These are phyloP conservation scores for Heliconius melpomene DNA, from an alignment of 1,140 invertebrate genomes.

Conservation along the genomic window DNA sequence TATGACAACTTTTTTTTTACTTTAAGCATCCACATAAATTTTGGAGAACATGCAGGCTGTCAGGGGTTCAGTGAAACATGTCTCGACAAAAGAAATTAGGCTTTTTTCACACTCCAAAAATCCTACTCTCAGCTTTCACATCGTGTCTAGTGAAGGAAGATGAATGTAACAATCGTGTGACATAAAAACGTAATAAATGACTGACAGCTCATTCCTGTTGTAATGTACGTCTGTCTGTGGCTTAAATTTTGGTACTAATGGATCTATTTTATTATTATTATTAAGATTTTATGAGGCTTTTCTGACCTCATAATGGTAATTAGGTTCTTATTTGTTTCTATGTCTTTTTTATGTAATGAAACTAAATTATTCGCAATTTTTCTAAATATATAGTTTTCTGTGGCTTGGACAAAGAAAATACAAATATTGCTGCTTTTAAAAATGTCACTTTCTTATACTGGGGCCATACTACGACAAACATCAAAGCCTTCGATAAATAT, in stretches of 20 bases:
- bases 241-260: neutral
- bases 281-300: neutral
- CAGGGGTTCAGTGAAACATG: slow-evolving; percentile 32
- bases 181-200: slow-evolving; percentile 26
- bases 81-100: slow-evolving; percentile 34
- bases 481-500: too few relatives aligned
- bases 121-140: slow-evolving; percentile 18
- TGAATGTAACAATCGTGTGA: slow-evolving; percentile 28
- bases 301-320: neutral
- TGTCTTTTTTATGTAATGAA: too few relatives aligned
- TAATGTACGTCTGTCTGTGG: neutral
- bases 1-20: slow-evolving; percentile 30
- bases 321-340: neutral
- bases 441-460: too few relatives aligned
- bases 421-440: too few relatives aligned
- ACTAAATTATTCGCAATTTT: too few relatives aligned
- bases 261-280: neutral
- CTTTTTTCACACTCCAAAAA: slow-evolving; percentile 32
- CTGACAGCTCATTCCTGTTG: neutral
- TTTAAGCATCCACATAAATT: slow-evolving; percentile 33
- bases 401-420: neutral
- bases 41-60: slow-evolving; percentile 29
- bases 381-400: too few relatives aligned
- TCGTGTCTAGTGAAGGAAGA: slow-evolving; percentile 33
- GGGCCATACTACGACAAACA: too few relatives aligned